Conservation (phyloP, 2,113 vertebrate genomes). For the Vidua chalybeata region DNA sequence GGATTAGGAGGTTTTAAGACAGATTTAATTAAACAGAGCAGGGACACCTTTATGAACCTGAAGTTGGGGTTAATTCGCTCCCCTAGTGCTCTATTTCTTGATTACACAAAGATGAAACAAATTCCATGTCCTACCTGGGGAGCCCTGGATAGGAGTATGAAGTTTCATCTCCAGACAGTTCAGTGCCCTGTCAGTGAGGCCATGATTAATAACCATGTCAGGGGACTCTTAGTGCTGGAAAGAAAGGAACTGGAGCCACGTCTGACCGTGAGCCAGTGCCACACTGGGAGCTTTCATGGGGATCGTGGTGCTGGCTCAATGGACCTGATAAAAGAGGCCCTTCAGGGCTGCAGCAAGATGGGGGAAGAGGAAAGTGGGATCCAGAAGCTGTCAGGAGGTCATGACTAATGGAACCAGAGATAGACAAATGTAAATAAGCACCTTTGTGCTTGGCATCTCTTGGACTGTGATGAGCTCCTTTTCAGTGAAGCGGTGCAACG, state of each 20-base stretch:
- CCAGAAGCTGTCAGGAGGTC: background rate
- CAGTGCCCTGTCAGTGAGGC: background rate
- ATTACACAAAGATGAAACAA: slow-evolving; percentile 58
- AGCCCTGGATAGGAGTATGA: background rate
- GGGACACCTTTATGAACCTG: slow-evolving; percentile 50
- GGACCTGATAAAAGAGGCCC: background rate
- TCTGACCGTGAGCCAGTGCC: background rate
- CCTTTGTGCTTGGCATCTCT: background rate
- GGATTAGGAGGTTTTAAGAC: slow-evolving; percentile 73
- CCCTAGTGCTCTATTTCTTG: slow-evolving; percentile 5
- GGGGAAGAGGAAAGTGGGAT: background rate
- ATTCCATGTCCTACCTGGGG: background rate
- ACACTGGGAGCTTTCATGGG: background rate
- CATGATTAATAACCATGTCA: slow-evolving; percentile 40
- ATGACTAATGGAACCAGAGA: background rate
- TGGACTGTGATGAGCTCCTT: background rate
- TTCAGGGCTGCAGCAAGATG: background rate
- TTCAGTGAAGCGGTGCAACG: background rate
- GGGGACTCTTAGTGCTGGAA: background rate
- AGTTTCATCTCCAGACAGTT: slow-evolving; percentile 38
- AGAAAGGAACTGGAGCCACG: background rate
- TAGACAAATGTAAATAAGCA: background rate
- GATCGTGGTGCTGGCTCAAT: background rate
- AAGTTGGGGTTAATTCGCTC: slow-evolving; percentile 46
- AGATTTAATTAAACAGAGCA: slow-evolving; percentile 77